A percentile compares a stretch with the other conserved stretches of the same genome.
These are phyloP conservation scores for Aporophyla nigra DNA, from an alignment of 2,888 invertebrate genomes.

Conservation along the genomic window DNA sequence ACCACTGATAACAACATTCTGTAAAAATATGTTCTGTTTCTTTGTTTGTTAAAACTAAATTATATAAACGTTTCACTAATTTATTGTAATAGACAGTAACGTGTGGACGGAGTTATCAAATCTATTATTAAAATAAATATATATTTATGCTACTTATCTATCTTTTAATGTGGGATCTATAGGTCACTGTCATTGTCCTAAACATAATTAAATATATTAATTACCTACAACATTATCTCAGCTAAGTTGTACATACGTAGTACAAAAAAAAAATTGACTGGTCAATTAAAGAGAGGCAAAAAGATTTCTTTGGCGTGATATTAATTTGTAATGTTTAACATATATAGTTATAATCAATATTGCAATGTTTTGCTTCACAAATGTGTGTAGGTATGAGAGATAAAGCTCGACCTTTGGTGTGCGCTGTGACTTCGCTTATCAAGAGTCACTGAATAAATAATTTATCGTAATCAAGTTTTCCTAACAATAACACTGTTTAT, in stretches of 20 bases:
- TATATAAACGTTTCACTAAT: not conserved
- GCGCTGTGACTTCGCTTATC: conserved; percentile 39
- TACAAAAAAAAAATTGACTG: not conserved
- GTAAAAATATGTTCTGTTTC: not conserved
- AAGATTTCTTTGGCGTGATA: not conserved
- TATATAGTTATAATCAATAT: conserved; percentile 14
- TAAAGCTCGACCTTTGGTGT: conserved; percentile 44
- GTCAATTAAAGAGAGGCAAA: not conserved
- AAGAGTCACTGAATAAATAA: conserved; percentile 27
- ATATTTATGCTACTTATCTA: not conserved
- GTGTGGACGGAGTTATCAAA: not conserved
- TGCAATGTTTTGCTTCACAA: conserved; percentile 29
- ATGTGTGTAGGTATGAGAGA: conserved; percentile 3
- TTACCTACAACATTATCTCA: not conserved
- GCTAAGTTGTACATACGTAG: not conserved
- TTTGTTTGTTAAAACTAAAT: not conserved
- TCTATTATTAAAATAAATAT: not conserved
- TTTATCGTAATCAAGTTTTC: conserved; percentile 25
- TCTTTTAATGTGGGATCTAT: not conserved
- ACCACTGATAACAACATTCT: not conserved
- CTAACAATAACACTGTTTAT: conserved; percentile 20
- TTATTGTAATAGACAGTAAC: not conserved
- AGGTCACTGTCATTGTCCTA: conserved; percentile 13
- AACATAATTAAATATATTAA: not conserved
- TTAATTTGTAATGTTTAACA: not conserved